Percentiles rank a stretch among this genome's conserved stretches.
phyloP scores from a whole-genome alignment of 2,113 vertebrate species.

The Triplophysa dalaica region DNA sequence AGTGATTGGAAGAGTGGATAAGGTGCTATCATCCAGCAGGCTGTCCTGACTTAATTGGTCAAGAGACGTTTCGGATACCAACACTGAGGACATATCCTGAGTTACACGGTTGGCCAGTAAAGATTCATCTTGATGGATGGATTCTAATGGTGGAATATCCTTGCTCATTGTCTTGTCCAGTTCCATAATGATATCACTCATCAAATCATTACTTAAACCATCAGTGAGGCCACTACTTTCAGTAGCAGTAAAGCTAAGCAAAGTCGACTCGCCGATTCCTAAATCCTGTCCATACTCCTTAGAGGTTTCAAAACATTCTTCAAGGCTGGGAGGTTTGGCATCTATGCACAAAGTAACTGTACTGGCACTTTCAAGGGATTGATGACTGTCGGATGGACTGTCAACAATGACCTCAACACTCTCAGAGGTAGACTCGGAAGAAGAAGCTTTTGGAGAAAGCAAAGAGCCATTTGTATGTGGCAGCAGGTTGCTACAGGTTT shows the following conservation, averaged over 20 bases:
- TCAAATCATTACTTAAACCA: slow-evolving; percentile 66
- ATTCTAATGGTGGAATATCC: slow-evolving; percentile 54
- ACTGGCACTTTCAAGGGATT: slow-evolving; percentile 58
- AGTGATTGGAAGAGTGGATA: slow-evolving; percentile 69
- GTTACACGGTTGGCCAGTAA: slow-evolving; percentile 67
- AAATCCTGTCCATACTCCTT: slow-evolving; percentile 33
- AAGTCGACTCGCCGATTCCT: slow-evolving; percentile 52
- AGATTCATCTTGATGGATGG: slow-evolving; percentile 74
- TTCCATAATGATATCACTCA: slow-evolving; percentile 70
- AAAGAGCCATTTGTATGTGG: slow-evolving; percentile 63
- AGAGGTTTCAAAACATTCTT: slow-evolving; percentile 59
- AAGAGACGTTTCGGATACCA: slow-evolving; percentile 76
- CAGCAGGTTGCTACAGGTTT: slow-evolving; percentile 54
- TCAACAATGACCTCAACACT: slow-evolving; percentile 54
- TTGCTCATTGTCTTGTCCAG: slow-evolving; percentile 48
- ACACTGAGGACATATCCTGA: slow-evolving; percentile 54
- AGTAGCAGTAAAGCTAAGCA: slow-evolving; percentile 41
- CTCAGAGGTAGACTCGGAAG: slow-evolving; percentile 67
- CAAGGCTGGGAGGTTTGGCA: slow-evolving; percentile 72
- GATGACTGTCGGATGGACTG: slow-evolving; percentile 60
- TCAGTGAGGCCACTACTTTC: slow-evolving; percentile 54
- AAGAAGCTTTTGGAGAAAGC: slow-evolving; percentile 58
- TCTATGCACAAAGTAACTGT: slow-evolving; percentile 65
- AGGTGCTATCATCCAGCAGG: slow-evolving; percentile 85
- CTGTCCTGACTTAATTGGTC: slow-evolving; percentile 90